Conservation (phyloP, 2,888 invertebrate species). For the Serripes groenlandicus region DNA sequence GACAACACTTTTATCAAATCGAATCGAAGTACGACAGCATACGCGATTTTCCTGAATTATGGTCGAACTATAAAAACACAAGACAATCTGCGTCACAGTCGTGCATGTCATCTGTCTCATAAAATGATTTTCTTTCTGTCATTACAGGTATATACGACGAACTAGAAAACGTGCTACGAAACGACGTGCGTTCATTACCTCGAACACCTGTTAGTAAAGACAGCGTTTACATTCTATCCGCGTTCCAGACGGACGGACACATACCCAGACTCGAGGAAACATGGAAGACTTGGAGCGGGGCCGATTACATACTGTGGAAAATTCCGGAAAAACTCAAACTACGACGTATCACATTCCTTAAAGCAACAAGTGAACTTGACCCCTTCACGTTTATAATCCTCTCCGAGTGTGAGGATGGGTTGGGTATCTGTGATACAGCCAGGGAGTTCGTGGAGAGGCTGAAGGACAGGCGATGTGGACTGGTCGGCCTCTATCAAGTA, state of each 20-base stretch:
- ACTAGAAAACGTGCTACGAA: constrained; percentile 69
- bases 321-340: constrained; percentile 78
- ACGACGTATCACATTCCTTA: constrained; percentile 80
- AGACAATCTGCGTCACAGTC: no score
- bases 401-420: constrained; percentile 79
- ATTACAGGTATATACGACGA: constrained; percentile 73
- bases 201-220: constrained; percentile 79
- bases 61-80: no score
- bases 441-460: constrained; percentile 78
- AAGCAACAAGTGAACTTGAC: constrained; percentile 67
- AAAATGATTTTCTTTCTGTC: neutral
- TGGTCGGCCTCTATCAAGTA: constrained; percentile 78
- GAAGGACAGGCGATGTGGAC: constrained; percentile 78
- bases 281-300: constrained; percentile 83
- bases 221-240: constrained; percentile 79
- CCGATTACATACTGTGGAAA: constrained; percentile 79
- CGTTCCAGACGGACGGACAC: constrained; percentile 78
- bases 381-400: constrained; percentile 77
- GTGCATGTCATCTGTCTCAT: no score
- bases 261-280: constrained; percentile 74
- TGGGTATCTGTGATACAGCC: constrained; percentile 75
- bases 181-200: constrained; percentile 74
- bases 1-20: no score
- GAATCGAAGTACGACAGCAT: no score
- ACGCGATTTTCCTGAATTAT: no score